phyloP scores from a whole-genome alignment of 1,140 invertebrate genomes.

The Anastrepha obliqua region DNA sequence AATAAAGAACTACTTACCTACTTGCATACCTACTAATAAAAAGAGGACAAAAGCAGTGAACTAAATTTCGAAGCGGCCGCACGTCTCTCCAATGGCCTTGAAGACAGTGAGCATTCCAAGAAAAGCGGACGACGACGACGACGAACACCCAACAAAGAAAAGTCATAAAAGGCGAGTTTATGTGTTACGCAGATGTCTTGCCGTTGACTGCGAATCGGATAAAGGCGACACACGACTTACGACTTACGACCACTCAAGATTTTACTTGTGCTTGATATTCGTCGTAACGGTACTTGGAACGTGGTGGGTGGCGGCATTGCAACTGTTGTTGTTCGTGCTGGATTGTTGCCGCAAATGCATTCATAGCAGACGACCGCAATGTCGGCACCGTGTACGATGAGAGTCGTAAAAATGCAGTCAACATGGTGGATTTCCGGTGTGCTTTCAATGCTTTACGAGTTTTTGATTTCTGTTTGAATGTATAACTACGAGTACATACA shows the following conservation, averaged over 20 bases:
- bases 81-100: slow-evolving; percentile 8
- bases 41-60: too few species aligned
- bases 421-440: slow-evolving; percentile 48
- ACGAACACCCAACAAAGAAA: neutral
- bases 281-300: neutral
- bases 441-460: slow-evolving; percentile 48
- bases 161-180: slow-evolving; percentile 49
- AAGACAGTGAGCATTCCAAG: neutral
- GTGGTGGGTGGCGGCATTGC: slow-evolving; percentile 12
- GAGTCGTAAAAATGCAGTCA: slow-evolving; percentile 49
- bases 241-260: slow-evolving; percentile 8
- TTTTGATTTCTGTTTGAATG: slow-evolving; percentile 46
- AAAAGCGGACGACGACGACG: too few species aligned
- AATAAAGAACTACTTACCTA: neutral
- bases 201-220: slow-evolving; percentile 4
- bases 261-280: neutral
- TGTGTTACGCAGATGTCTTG: slow-evolving; percentile 45
- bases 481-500: neutral
- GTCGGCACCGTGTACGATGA: neutral
- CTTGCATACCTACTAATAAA: too few species aligned
- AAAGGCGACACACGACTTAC: slow-evolving; percentile 47
- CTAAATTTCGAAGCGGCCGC: neutral
- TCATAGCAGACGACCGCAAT: neutral
- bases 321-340: neutral
- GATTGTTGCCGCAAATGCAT: slow-evolving; percentile 5